Conservation (phyloP, 2,888 invertebrate genomes). For the Palloptera scutellata region DNA sequence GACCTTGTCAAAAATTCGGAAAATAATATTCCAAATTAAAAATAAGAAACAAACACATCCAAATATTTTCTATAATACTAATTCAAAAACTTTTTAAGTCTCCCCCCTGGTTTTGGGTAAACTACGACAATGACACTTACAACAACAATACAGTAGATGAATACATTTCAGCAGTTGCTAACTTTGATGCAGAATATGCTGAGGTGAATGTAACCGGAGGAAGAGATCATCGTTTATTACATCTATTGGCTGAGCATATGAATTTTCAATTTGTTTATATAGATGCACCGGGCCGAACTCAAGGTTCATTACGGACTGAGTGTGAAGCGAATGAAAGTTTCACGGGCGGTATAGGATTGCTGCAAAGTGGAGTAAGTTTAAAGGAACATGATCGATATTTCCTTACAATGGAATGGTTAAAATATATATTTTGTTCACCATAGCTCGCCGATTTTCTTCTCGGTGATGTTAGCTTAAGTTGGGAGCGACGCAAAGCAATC, state of each 20-base stretch:
- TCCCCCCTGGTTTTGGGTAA: constrained; percentile 82
- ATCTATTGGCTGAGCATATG: constrained; percentile 71
- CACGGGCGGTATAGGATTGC: constrained; percentile 75
- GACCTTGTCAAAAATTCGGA: no score
- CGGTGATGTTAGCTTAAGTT: constrained; percentile 78
- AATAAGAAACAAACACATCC: neutral
- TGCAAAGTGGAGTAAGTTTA: constrained; percentile 71
- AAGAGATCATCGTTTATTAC: constrained; percentile 75
- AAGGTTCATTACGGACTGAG: constrained; percentile 68
- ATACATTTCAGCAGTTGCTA: constrained; percentile 19
- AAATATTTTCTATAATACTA: neutral
- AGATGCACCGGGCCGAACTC: constrained; percentile 77
- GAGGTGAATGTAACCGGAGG: constrained; percentile 71
- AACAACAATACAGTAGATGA: constrained; percentile 37
- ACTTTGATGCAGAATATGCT: constrained; percentile 34
- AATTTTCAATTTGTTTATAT: constrained; percentile 78
- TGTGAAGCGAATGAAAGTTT: constrained; percentile 72
- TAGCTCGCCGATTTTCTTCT: constrained; percentile 73
- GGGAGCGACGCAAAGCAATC: constrained; percentile 75
- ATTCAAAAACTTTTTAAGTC: constrained; percentile 61
- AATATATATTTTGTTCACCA: constrained; percentile 41
- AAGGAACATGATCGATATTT: neutral
- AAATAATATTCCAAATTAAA: no score
- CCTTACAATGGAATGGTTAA: no score
- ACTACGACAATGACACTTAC: constrained; percentile 67